Evolutionary conservation across 2,113 vertebrate species (phyloP).

Genomic region (Lophius piscatorius): DNA sequence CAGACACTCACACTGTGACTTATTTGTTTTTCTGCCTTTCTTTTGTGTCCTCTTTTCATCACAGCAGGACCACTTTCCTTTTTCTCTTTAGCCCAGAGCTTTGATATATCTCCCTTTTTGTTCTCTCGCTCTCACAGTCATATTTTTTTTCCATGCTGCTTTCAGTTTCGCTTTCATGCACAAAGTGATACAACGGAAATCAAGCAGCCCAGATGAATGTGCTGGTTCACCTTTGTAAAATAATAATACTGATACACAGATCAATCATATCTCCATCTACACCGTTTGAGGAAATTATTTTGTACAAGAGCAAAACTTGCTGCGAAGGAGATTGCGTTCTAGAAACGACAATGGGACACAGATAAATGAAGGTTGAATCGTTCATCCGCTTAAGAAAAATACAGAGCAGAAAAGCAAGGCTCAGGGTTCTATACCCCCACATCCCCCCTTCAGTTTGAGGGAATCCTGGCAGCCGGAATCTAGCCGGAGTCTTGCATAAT

Average conservation of each 20-base stretch:
- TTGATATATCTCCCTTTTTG: background rate
- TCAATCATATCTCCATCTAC: background rate
- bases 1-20: conserved; percentile 36
- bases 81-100: conserved; percentile 13
- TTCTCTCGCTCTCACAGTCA: background rate
- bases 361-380: too few species aligned
- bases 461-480: conserved; percentile 42
- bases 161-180: conserved; percentile 11
- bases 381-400: background rate
- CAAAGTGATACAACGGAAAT: too few species aligned
- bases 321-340: background rate
- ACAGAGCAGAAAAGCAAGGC: too few species aligned
- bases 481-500: conserved; percentile 32
- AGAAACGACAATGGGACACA: too few species aligned
- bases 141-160: background rate
- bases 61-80: conserved; percentile 6
- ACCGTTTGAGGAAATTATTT: background rate
- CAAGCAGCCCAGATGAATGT: background rate
- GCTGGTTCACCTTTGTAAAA: conserved; percentile 24
- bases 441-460: conserved; percentile 15
- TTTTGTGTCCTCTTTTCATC: conserved; percentile 39
- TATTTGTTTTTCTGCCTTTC: conserved; percentile 44
- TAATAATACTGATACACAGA: background rate
- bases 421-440: background rate
- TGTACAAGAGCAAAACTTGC: background rate